Percentiles rank a stretch among this genome's conserved stretches.
Conservation (phyloP, 2,888 invertebrate species). For the Julus scandinavius region DNA sequence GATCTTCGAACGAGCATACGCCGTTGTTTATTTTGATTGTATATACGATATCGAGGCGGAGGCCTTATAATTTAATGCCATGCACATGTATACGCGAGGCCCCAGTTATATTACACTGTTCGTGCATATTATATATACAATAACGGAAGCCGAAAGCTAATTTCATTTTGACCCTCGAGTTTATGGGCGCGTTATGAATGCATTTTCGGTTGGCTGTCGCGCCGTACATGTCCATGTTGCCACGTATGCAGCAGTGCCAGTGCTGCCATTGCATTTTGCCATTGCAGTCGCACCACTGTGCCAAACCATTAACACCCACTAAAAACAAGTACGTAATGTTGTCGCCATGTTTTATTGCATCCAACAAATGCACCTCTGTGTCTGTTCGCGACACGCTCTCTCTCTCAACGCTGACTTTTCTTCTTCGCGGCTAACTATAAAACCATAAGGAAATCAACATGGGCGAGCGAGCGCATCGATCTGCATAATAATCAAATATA, state of each 20-base stretch:
- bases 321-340: conserved; percentile 51
- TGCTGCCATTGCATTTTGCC: background rate
- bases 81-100: background rate
- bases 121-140: background rate
- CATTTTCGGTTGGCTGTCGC: background rate
- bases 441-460: conserved; percentile 46
- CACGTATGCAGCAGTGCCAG: too few species aligned
- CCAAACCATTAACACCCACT: conserved; percentile 56
- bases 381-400: conserved; percentile 12
- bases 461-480: conserved; percentile 9
- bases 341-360: conserved; percentile 54
- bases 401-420: conserved; percentile 21
- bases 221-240: too few species aligned
- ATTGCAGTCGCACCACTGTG: conserved; percentile 51
- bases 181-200: conserved; percentile 18
- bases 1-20: background rate
- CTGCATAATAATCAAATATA: conserved; percentile 46
- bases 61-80: background rate
- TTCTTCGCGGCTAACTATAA: conserved; percentile 35
- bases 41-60: background rate
- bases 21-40: background rate
- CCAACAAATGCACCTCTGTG: conserved; percentile 16
- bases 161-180: conserved; percentile 50
- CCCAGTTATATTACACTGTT: background rate
- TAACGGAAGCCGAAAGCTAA: conserved; percentile 48